phyloP scores from a whole-genome alignment of 2,113 vertebrate genomes.

The Forbesichthys papilliferus region DNA sequence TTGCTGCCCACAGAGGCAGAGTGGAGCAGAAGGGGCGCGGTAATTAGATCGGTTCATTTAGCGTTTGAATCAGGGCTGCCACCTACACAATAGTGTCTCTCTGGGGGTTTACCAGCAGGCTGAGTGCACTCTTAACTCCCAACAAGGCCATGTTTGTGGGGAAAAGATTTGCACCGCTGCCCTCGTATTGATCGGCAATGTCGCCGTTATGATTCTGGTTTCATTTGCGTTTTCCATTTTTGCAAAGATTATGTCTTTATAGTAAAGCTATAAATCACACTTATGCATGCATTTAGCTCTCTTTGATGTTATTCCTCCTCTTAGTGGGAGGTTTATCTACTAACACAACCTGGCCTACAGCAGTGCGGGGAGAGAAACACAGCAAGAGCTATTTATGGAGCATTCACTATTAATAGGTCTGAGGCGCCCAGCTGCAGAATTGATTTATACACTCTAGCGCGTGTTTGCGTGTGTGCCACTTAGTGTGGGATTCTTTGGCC shows the following conservation, averaged over 20 bases:
- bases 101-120: constrained; percentile 34
- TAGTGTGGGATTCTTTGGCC: background rate
- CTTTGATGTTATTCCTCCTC: constrained; percentile 12
- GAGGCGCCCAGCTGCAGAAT: constrained; percentile 50
- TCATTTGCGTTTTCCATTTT: constrained; percentile 38
- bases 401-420: constrained; percentile 60
- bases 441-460: constrained; percentile 39
- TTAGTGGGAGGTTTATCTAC: constrained; percentile 54
- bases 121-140: constrained; percentile 29
- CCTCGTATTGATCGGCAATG: constrained; percentile 47
- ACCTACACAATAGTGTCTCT: constrained; percentile 23
- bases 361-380: constrained; percentile 43
- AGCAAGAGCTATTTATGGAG: constrained; percentile 62
- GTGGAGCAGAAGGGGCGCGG: background rate
- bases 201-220: constrained; percentile 44
- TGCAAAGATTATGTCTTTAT: constrained; percentile 8
- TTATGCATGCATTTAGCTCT: constrained; percentile 4
- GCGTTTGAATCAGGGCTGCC: constrained; percentile 18
- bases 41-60: constrained; percentile 20
- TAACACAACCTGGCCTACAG: constrained; percentile 47
- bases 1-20: background rate
- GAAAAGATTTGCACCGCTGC: constrained; percentile 21
- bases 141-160: constrained; percentile 13
- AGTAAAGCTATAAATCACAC: background rate
- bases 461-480: constrained; percentile 11